A percentile compares a stretch with the other conserved stretches of the same genome.
phyloP scores from a whole-genome alignment of 2,113 vertebrate genomes.

The Percina caprodes region DNA sequence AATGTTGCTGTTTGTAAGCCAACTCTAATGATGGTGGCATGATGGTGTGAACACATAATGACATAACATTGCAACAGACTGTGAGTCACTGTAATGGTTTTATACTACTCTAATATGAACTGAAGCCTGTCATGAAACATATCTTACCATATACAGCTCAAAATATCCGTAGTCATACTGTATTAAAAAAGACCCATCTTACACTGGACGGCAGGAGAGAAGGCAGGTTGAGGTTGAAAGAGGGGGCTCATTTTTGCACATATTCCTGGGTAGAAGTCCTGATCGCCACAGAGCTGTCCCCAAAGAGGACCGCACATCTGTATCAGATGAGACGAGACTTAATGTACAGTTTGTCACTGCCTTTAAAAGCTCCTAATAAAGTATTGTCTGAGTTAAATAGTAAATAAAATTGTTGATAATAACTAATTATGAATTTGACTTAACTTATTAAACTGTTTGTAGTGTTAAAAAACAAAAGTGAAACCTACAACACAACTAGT shows the following conservation, averaged over 20 bases:
- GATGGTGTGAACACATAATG: too few species aligned
- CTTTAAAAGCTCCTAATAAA: not conserved
- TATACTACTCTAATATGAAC: not conserved
- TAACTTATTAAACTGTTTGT: not conserved
- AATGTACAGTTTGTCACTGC: not conserved
- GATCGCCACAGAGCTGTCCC: constrained; percentile 91
- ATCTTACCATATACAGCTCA: not conserved
- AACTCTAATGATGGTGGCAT: not conserved
- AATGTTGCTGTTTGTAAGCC: not conserved
- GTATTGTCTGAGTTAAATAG: not conserved
- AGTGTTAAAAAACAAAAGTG: not conserved
- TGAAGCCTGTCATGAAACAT: not conserved
- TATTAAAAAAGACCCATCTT: constrained; percentile 65
- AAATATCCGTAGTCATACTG: not conserved
- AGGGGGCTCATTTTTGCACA: constrained; percentile 86
- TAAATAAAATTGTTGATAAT: not conserved
- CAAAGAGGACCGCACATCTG: constrained; percentile 93
- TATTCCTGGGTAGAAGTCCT: constrained; percentile 90
- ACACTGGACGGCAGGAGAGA: constrained; percentile 93
- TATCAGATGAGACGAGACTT: constrained; percentile 37
- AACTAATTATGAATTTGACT: not conserved
- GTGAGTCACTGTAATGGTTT: not conserved
- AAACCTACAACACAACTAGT: not conserved
- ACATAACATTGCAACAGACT: not conserved
- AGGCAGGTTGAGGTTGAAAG: constrained; percentile 87